Evolutionary conservation across 2,888 invertebrate genomes (phyloP).

Genomic region (Schizotus pectinicornis): DNA sequence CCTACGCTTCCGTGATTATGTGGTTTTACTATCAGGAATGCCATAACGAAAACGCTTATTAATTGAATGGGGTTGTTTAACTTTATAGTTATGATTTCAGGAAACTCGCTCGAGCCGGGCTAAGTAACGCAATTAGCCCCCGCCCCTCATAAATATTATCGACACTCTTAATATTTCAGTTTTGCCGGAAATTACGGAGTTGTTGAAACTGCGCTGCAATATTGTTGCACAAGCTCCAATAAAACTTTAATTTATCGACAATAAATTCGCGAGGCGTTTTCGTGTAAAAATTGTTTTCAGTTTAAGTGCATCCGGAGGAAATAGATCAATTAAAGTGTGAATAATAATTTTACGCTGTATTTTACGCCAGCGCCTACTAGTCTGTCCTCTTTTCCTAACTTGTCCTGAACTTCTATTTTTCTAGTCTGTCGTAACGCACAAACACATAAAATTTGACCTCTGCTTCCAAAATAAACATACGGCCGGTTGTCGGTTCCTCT

Average conservation of each 20-base stretch:
- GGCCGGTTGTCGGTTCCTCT: too few relatives aligned
- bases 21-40: conserved; percentile 22
- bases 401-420: conserved; percentile 25
- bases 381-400: conserved; percentile 25
- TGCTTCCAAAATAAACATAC: conserved; percentile 24
- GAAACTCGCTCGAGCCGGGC: conserved; percentile 18
- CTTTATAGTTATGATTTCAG: conserved; percentile 29
- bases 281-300: conserved; percentile 12
- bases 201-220: too few relatives aligned
- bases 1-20: conserved; percentile 22
- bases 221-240: too few relatives aligned
- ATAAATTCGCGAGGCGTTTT: too few relatives aligned
- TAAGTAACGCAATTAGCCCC: conserved; percentile 13
- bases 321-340: conserved; percentile 23
- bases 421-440: conserved; percentile 26
- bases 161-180: too few relatives aligned
- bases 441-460: conserved; percentile 26
- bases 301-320: conserved; percentile 9
- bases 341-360: conserved; percentile 27
- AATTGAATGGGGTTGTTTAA: conserved; percentile 29
- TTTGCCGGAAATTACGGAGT: too few relatives aligned
- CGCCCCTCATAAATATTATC: conserved; percentile 12
- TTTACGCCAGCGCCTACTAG: conserved; percentile 25
- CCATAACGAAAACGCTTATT: conserved; percentile 27
- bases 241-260: too few relatives aligned